A percentile compares a stretch with the other conserved stretches of the same genome.
Conservation (phyloP, 2,113 vertebrate species). For the Sporophila hypoxantha region DNA sequence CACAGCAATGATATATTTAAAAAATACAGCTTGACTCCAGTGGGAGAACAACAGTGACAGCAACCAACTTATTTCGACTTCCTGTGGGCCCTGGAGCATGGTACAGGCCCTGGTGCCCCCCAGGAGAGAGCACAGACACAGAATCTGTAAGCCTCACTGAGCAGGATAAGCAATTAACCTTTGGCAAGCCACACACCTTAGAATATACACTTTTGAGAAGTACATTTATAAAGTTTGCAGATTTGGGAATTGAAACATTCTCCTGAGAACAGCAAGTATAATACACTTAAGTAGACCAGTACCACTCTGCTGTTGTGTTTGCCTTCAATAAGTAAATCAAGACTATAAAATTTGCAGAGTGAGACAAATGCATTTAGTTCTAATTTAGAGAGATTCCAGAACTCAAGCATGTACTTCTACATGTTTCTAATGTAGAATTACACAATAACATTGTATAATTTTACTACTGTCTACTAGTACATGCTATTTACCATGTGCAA, state of each 20-base stretch:
- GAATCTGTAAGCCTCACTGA: background rate
- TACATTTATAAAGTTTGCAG: background rate
- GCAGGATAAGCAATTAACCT: constrained; percentile 40
- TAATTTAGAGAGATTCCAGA: background rate
- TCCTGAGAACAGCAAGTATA: background rate
- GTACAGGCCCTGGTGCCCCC: background rate
- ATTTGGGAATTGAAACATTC: constrained; percentile 19
- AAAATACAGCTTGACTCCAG: background rate
- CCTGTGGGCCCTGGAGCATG: background rate
- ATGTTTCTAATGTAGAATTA: background rate
- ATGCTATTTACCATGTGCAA: background rate
- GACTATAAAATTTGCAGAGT: background rate
- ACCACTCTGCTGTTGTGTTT: background rate
- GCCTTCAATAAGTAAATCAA: background rate
- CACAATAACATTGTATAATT: background rate
- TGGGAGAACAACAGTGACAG: background rate
- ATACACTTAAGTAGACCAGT: background rate
- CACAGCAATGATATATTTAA: background rate
- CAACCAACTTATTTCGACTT: background rate
- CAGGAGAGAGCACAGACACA: background rate
- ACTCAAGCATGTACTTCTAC: background rate
- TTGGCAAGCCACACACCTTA: constrained; percentile 56
- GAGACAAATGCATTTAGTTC: background rate
- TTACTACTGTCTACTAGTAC: background rate
- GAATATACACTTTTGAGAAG: constrained; percentile 51